phyloP scores from a whole-genome alignment of 2,113 vertebrate species.

The Empidonax alnorum region DNA sequence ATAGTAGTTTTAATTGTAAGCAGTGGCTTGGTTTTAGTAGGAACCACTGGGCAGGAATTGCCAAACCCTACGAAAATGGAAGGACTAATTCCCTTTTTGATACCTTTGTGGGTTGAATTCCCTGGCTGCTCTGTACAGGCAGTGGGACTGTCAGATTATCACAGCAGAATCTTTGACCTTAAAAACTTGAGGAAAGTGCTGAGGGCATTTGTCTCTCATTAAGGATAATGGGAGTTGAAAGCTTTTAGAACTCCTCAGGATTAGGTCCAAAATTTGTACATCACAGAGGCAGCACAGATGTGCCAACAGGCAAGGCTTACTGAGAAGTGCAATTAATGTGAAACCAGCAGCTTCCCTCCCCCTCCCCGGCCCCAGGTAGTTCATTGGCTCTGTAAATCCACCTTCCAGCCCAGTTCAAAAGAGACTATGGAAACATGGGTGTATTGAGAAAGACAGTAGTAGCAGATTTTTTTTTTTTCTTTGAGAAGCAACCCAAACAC shows the following conservation, averaged over 20 bases:
- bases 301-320: not conserved
- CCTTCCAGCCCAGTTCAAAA: slow-evolving; percentile 69
- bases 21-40: not conserved
- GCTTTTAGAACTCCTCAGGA: slow-evolving; percentile 42
- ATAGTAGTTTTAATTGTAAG: not conserved
- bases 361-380: slow-evolving; percentile 50
- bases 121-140: not conserved
- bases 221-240: slow-evolving; percentile 53
- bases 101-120: not conserved
- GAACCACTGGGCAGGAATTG: not conserved
- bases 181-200: slow-evolving; percentile 8
- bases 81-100: not conserved
- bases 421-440: slow-evolving; percentile 70
- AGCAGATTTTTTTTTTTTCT: not conserved
- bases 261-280: slow-evolving; percentile 27
- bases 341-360: slow-evolving; percentile 77
- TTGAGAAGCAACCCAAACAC: not conserved
- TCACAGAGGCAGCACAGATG: slow-evolving; percentile 12
- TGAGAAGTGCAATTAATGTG: slow-evolving; percentile 54
- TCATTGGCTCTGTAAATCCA: slow-evolving; percentile 67
- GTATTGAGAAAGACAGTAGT: slow-evolving; percentile 23
- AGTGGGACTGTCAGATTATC: not conserved
- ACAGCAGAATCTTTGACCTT: slow-evolving; percentile 25
- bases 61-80: not conserved
- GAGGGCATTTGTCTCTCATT: not conserved